A percentile compares a stretch with the other conserved stretches of the same genome.
Evolutionary conservation across 2,797 vertebrate genomes (phyloP).

Genomic region (Buphagus erythrorhynchus): DNA sequence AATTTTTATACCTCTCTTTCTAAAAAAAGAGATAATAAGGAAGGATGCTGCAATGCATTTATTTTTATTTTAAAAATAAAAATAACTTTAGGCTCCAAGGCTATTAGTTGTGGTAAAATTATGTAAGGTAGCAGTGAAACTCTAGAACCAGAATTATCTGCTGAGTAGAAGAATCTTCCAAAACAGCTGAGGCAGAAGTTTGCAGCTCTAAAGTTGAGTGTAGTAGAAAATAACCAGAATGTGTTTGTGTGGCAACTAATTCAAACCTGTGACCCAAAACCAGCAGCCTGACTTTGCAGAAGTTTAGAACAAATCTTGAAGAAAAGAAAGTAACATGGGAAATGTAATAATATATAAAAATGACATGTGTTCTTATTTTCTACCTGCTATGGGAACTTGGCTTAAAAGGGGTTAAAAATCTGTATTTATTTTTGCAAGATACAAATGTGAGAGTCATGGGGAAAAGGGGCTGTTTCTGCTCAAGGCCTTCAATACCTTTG

Average conservation of each 20-base stretch:
- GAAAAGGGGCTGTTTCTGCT: not conserved
- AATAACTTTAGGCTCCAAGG: not conserved
- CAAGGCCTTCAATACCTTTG: not conserved
- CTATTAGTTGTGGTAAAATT: not conserved
- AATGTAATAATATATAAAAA: not conserved
- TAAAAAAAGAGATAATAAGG: not conserved
- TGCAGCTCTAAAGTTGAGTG: not conserved
- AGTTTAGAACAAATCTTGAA: not conserved
- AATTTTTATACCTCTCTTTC: not conserved
- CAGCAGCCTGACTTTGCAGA: not conserved
- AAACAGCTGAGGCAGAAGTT: not conserved
- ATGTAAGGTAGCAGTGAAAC: not conserved
- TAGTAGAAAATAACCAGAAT: not conserved
- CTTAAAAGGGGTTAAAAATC: not conserved
- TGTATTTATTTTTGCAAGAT: not conserved
- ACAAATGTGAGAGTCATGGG: too few species aligned
- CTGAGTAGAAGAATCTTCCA: not conserved
- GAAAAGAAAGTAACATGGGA: not conserved
- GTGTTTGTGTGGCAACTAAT: not conserved
- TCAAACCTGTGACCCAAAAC: not conserved
- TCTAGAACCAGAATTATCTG: not conserved
- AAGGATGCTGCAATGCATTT: not conserved
- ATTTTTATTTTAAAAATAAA: slow-evolving; percentile 8
- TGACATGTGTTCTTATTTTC: not conserved
- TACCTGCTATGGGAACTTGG: not conserved